Conservation (phyloP, 1,140 invertebrate genomes). For the Leptopilina boulardi region DNA sequence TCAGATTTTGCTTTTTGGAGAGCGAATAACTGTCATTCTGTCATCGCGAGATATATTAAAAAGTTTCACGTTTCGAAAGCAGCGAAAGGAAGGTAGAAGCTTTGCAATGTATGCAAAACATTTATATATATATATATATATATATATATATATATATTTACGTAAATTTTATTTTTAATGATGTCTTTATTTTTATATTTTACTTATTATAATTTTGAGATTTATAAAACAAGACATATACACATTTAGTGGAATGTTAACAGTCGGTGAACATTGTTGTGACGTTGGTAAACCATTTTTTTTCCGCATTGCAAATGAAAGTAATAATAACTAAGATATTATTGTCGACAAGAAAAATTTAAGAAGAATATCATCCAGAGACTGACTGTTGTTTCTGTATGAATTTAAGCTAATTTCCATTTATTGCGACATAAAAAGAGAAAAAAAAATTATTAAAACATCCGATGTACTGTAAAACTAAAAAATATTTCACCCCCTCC, state of each 20-base stretch:
- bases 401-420: constrained; percentile 16
- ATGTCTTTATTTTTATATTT: too few relatives aligned
- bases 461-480: too few relatives aligned
- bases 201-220: not conserved
- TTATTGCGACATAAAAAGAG: not conserved
- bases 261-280: not conserved
- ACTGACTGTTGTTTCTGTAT: not conserved
- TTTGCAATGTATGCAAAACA: not conserved
- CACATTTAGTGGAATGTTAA: not conserved
- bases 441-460: too few relatives aligned
- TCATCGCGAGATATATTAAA: constrained; percentile 5
- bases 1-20: not conserved
- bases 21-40: constrained; percentile 25
- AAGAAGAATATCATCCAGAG: not conserved
- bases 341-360: not conserved
- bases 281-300: not conserved
- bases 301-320: not conserved
- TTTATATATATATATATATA: not conserved
- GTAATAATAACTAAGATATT: not conserved
- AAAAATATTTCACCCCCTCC: too few relatives aligned
- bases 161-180: not conserved
- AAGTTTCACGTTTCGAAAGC: constrained; percentile 17
- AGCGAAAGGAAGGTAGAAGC: not conserved
- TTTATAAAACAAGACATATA: not conserved
- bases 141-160: not conserved